Percentiles rank a stretch among this genome's conserved stretches.
phyloP scores from a whole-genome alignment of 2,113 vertebrate genomes.

The Cheilinus undulatus region DNA sequence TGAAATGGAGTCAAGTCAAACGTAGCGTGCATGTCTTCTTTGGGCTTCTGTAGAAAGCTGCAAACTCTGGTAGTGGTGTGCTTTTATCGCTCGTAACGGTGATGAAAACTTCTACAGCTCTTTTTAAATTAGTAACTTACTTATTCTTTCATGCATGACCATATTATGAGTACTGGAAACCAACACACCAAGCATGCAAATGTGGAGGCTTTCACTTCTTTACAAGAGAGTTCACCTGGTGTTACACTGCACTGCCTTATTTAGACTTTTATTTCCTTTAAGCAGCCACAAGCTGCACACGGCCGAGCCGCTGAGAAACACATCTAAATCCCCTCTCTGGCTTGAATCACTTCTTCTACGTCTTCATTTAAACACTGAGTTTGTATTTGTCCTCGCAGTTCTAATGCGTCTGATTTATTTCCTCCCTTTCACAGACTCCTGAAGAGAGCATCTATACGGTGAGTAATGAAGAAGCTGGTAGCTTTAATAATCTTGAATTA shows the following conservation, averaged over 20 bases:
- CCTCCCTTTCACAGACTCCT: background rate
- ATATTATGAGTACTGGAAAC: background rate
- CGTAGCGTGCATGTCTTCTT: too few relatives aligned
- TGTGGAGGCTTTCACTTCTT: too few relatives aligned
- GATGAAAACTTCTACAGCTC: too few relatives aligned
- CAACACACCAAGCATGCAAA: too few relatives aligned
- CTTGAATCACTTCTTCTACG: background rate
- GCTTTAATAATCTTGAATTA: background rate
- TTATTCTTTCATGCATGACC: background rate
- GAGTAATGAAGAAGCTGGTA: conserved; percentile 22
- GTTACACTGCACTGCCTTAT: background rate
- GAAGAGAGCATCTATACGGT: conserved; percentile 70
- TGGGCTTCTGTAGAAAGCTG: too few relatives aligned
- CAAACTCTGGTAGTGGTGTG: too few relatives aligned
- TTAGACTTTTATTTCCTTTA: conserved; percentile 33
- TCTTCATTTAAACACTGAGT: background rate
- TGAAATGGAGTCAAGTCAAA: too few relatives aligned
- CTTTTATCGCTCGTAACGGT: too few relatives aligned
- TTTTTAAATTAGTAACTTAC: too few relatives aligned
- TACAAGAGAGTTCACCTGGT: background rate
- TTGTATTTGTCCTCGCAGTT: background rate
- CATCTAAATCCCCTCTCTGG: background rate
- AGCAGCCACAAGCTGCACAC: conserved; percentile 5
- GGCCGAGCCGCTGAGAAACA: background rate
- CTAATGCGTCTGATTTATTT: too few relatives aligned